Conservation (phyloP, 2,888 invertebrate species). For the Coelopa pilipes region DNA sequence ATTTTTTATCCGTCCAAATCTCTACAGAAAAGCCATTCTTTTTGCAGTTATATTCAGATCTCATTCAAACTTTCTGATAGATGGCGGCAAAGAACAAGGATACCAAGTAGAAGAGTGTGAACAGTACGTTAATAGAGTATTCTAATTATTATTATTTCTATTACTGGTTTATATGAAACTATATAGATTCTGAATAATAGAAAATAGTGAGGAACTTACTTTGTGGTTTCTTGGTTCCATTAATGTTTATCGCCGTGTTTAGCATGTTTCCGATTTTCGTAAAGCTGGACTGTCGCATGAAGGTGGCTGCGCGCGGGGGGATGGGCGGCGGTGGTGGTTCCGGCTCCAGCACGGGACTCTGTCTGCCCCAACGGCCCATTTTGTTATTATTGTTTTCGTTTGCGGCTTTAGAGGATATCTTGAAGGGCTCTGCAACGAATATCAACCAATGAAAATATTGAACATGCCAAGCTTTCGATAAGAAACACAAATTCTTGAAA, state of each 20-base stretch:
- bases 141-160: no score
- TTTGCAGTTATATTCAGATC: no score
- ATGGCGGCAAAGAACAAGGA: no score
- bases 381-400: conserved; percentile 36
- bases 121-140: no score
- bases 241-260: conserved; percentile 71
- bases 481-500: neutral
- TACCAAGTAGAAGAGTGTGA: no score
- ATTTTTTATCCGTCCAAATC: no score
- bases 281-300: conserved; percentile 74
- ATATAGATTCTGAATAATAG: neutral
- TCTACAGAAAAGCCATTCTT: no score
- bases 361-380: conserved; percentile 66
- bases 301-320: conserved; percentile 57
- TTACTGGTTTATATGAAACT: neutral
- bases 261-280: conserved; percentile 73
- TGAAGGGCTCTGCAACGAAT: neutral
- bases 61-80: no score
- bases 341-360: conserved; percentile 63
- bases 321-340: conserved; percentile 62
- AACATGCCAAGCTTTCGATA: neutral
- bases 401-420: conserved; percentile 2
- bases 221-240: conserved; percentile 58
- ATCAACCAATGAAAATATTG: neutral
- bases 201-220: conserved; percentile 52